These are phyloP conservation scores for Macroramphosus scolopax DNA, from an alignment of 2,797 vertebrate genomes.

Conservation along the genomic window DNA sequence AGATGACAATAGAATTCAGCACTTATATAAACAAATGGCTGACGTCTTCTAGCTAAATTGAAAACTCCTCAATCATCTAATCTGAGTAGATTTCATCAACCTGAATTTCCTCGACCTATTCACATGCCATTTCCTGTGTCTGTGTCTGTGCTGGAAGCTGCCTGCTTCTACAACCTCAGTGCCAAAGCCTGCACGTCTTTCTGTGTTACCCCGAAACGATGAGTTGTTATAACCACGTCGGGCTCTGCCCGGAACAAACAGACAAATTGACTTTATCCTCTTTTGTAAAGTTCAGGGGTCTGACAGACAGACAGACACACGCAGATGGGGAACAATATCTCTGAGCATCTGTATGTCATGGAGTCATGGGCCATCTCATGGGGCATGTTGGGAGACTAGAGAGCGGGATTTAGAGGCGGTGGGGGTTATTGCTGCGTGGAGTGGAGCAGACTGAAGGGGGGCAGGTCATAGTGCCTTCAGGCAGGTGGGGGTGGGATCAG, in stretches of 20 bases:
- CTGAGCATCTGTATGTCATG: constrained; percentile 61
- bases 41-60: not conserved
- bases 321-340: constrained; percentile 54
- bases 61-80: not conserved
- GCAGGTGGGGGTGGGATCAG: constrained; percentile 68
- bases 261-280: constrained; percentile 68
- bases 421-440: constrained; percentile 49
- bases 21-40: no score
- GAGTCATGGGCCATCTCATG: constrained; percentile 51
- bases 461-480: constrained; percentile 63
- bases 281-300: constrained; percentile 65
- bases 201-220: constrained; percentile 29
- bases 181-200: constrained; percentile 23
- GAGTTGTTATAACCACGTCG: constrained; percentile 27
- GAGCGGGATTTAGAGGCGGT: constrained; percentile 40
- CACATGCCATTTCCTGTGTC: not conserved
- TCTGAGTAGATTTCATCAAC: not conserved
- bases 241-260: constrained; percentile 39
- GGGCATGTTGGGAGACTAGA: constrained; percentile 53
- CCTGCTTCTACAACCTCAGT: constrained; percentile 8
- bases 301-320: constrained; percentile 56
- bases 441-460: constrained; percentile 35
- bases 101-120: not conserved
- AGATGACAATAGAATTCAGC: no score
- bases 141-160: constrained; percentile 4